Percentiles rank a stretch among this genome's conserved stretches.
Evolutionary conservation across 2,888 invertebrate genomes (phyloP).

Genomic region (Plagiodera versicolora): DNA sequence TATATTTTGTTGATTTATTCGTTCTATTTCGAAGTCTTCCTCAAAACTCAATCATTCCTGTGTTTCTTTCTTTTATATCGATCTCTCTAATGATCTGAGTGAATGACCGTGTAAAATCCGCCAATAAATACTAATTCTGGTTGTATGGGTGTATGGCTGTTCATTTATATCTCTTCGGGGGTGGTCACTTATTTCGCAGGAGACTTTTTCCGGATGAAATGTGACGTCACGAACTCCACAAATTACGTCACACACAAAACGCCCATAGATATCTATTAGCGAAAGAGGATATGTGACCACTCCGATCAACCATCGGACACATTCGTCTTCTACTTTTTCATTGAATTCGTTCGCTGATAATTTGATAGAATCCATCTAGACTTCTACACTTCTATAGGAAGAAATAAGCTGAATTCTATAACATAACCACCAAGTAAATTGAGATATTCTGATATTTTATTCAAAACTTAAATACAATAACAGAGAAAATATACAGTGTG

Average conservation of each 20-base stretch:
- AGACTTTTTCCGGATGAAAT: slow-evolving; percentile 27
- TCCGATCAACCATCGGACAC: slow-evolving; percentile 33
- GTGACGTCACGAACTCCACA: slow-evolving; percentile 43
- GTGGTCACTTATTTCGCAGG: slow-evolving; percentile 30
- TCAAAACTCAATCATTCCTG: too few relatives aligned
- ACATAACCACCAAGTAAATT: too few relatives aligned
- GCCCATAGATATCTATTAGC: slow-evolving; percentile 54
- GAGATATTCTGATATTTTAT: too few relatives aligned
- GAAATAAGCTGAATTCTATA: too few relatives aligned
- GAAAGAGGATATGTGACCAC: slow-evolving; percentile 45
- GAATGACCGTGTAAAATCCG: slow-evolving; percentile 13
- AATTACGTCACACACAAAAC: slow-evolving; percentile 48
- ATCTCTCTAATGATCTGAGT: background rate
- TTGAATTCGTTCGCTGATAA: slow-evolving; percentile 42
- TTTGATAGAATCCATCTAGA: background rate
- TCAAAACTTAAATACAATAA: too few relatives aligned
- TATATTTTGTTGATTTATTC: too few relatives aligned
- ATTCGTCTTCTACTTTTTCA: slow-evolving; percentile 53
- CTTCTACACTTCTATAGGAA: background rate
- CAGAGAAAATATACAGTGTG: too few relatives aligned
- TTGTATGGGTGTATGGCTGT: slow-evolving; percentile 16
- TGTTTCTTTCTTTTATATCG: too few relatives aligned
- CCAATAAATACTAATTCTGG: slow-evolving; percentile 29
- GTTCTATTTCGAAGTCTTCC: too few relatives aligned
- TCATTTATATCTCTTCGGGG: slow-evolving; percentile 31